Conservation (phyloP, 1,140 invertebrate species). For the Aphelenchoides fujianensis region DNA sequence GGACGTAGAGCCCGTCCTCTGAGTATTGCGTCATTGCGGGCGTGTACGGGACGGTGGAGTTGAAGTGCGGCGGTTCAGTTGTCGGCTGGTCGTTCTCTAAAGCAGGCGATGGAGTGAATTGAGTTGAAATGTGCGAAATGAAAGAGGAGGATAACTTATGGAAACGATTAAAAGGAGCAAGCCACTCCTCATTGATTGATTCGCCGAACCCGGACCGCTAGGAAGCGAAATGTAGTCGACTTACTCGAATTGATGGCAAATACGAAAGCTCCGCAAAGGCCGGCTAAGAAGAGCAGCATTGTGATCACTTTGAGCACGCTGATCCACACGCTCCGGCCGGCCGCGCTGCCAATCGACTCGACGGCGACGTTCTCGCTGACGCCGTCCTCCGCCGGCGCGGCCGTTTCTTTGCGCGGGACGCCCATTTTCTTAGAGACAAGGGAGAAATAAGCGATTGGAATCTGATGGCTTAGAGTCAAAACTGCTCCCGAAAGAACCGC, state of each 20-base stretch:
- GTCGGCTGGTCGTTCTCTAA: not conserved
- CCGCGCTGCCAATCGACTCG: not conserved
- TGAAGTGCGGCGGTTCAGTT: not conserved
- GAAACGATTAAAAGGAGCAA: not conserved
- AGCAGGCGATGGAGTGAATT: no score
- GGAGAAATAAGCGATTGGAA: no score
- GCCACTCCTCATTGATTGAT: not conserved
- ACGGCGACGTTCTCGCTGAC: not conserved
- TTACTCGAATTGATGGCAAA: not conserved
- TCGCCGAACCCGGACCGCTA: not conserved
- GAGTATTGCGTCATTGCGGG: not conserved
- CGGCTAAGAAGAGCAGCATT: not conserved
- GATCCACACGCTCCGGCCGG: not conserved
- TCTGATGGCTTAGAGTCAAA: no score
- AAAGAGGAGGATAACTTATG: not conserved
- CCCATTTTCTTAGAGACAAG: no score
- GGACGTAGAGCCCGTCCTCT: not conserved
- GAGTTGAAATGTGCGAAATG: not conserved
- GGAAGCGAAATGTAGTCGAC: not conserved
- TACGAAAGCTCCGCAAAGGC: not conserved
- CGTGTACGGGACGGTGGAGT: not conserved
- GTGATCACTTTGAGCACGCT: not conserved
- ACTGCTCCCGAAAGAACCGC: no score
- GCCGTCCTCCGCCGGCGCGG: not conserved
- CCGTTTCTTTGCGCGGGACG: constrained; percentile 8